Evolutionary conservation across 1,140 invertebrate genomes (phyloP).

Genomic region (Scaptomyza pallida): DNA sequence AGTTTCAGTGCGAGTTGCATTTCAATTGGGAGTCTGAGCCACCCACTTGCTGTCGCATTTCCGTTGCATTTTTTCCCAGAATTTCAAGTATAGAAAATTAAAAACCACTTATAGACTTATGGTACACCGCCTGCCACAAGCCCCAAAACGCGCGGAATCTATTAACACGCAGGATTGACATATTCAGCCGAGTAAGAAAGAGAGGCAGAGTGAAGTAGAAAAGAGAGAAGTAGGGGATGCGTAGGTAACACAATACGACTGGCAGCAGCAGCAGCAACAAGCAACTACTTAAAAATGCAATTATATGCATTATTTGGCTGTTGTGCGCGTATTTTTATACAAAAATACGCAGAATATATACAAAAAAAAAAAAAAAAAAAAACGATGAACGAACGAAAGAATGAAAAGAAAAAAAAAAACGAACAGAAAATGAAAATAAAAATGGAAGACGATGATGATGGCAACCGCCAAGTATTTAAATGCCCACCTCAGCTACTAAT

Average conservation of each 20-base stretch:
- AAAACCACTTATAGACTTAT: slow-evolving; percentile 56
- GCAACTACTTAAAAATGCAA: slow-evolving; percentile 82
- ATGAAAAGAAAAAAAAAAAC: slow-evolving; percentile 4
- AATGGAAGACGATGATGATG: slow-evolving; percentile 55
- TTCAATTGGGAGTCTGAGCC: slow-evolving; percentile 48
- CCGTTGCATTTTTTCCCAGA: slow-evolving; percentile 65
- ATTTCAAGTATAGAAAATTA: slow-evolving; percentile 68
- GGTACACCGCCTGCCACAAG: slow-evolving; percentile 2
- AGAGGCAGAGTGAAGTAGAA: background rate
- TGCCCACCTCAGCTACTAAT: slow-evolving; percentile 84
- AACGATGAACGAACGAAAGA: background rate
- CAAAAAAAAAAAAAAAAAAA: slow-evolving; percentile 6
- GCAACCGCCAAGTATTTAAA: slow-evolving; percentile 75
- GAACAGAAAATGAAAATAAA: slow-evolving; percentile 20
- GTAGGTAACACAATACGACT: slow-evolving; percentile 70
- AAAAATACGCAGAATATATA: slow-evolving; percentile 72
- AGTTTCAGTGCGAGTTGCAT: slow-evolving; percentile 13
- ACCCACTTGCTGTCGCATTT: slow-evolving; percentile 72
- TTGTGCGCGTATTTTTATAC: slow-evolving; percentile 63
- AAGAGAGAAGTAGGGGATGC: background rate
- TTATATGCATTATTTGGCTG: slow-evolving; percentile 80
- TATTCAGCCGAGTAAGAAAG: background rate
- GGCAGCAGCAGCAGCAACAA: slow-evolving; percentile 34
- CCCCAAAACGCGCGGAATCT: slow-evolving; percentile 26
- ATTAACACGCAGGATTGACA: slow-evolving; percentile 53